Conservation (phyloP, 2,113 vertebrate species). For the Hemicordylus capensis region DNA sequence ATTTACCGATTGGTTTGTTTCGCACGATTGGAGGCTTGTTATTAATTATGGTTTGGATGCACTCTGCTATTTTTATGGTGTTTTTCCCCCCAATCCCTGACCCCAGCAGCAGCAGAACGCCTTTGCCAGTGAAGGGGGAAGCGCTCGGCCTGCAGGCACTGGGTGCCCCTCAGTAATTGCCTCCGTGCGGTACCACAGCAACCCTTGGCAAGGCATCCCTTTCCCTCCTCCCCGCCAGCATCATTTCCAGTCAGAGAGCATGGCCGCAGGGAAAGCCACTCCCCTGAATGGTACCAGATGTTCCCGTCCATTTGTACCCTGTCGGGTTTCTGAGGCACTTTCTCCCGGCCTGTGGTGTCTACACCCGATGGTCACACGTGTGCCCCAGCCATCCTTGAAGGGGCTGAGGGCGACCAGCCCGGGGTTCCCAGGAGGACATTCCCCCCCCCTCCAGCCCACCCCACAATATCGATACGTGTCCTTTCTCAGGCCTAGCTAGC, state of each 20-base stretch:
- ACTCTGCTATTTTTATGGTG: conserved; percentile 13
- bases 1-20: conserved; percentile 67
- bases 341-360: not conserved
- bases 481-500: too few relatives aligned
- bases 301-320: rapidly evolving
- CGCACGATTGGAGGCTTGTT: conserved; percentile 34
- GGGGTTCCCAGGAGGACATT: not conserved
- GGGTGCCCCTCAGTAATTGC: conserved; percentile 1
- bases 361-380: too few relatives aligned
- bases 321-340: too few relatives aligned
- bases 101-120: conserved; percentile 40
- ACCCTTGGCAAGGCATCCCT: conserved; percentile 27
- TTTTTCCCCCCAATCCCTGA: conserved; percentile 1
- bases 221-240: conserved; percentile 17
- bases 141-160: not conserved
- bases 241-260: conserved; percentile 43
- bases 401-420: not conserved
- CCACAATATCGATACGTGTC: not conserved
- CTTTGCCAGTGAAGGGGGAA: not conserved
- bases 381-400: not conserved
- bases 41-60: conserved; percentile 65
- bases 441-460: too few relatives aligned
- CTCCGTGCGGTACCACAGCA: not conserved
- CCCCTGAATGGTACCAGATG: conserved; percentile 12
- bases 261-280: conserved; percentile 1